Conservation (phyloP, 2,888 invertebrate genomes). For the Drosophila imparisetae region DNA sequence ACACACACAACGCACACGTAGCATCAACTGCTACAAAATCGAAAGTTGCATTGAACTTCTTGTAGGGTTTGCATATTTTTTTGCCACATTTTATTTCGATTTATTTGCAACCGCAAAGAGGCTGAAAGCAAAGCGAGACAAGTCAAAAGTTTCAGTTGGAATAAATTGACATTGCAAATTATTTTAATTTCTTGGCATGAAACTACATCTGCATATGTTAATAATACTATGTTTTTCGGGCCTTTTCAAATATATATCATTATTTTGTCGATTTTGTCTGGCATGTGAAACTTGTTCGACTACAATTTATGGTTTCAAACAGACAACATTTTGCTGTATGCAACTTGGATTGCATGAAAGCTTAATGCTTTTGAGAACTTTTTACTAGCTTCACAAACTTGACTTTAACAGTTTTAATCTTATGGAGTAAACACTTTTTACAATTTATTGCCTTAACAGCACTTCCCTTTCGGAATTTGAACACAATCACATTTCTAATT, state of each 20-base stretch:
- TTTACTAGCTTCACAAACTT: not conserved
- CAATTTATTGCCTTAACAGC: not conserved
- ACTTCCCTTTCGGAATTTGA: not conserved
- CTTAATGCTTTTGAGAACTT: not conserved
- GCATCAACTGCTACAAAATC: slow-evolving; percentile 47
- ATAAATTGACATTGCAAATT: not conserved
- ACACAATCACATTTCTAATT: slow-evolving; percentile 19
- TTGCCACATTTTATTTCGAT: slow-evolving; percentile 27
- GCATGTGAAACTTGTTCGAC: not conserved
- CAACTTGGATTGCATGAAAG: not conserved
- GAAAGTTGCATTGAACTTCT: slow-evolving; percentile 56
- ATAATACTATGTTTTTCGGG: not conserved
- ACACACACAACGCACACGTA: not conserved
- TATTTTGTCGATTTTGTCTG: not conserved
- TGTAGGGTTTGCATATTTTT: not conserved
- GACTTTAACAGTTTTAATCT: not conserved
- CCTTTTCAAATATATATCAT: not conserved
- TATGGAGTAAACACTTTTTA: not conserved
- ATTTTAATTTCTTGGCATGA: not conserved
- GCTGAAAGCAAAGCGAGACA: not conserved
- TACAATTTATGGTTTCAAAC: not conserved
- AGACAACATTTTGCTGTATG: not conserved
- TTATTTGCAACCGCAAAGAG: slow-evolving; percentile 16
- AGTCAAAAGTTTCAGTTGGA: not conserved
- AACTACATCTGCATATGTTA: slow-evolving; percentile 1